phyloP scores from a whole-genome alignment of 2,888 invertebrate species.

The Mechanitis messenoides region DNA sequence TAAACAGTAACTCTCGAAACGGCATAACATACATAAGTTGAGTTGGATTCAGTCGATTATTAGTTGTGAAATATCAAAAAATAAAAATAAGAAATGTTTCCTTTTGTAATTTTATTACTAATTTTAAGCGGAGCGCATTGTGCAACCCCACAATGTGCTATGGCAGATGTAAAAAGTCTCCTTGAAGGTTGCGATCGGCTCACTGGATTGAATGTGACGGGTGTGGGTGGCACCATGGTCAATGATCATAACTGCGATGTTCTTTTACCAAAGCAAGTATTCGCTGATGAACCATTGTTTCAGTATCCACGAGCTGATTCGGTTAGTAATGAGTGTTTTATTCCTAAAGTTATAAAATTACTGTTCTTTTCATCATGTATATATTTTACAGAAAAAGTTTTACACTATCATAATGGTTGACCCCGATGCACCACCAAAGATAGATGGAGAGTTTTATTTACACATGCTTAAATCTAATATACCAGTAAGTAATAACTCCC shows the following conservation, averaged over 20 bases:
- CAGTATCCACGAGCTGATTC: slow-evolving; percentile 58
- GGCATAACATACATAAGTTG: not conserved
- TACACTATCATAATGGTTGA: slow-evolving; percentile 70
- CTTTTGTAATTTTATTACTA: slow-evolving; percentile 26
- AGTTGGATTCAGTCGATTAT: not conserved
- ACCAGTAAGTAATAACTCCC: slow-evolving; percentile 51
- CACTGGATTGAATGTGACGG: slow-evolving; percentile 60
- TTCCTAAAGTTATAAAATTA: not conserved
- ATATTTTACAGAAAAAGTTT: slow-evolving; percentile 62
- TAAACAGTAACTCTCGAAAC: slow-evolving; percentile 1
- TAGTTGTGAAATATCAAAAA: not conserved
- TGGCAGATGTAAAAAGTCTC: slow-evolving; percentile 56
- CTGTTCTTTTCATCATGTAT: not conserved
- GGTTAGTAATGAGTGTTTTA: slow-evolving; percentile 36
- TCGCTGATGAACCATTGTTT: slow-evolving; percentile 65
- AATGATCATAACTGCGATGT: slow-evolving; percentile 71
- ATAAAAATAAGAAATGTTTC: slow-evolving; percentile 5
- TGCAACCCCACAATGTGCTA: slow-evolving; percentile 42
- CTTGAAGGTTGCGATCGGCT: slow-evolving; percentile 62
- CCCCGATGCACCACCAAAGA: slow-evolving; percentile 66
- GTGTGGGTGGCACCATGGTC: slow-evolving; percentile 62
- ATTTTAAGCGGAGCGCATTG: slow-evolving; percentile 33
- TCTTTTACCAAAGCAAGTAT: slow-evolving; percentile 65
- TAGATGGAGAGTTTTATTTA: slow-evolving; percentile 65
- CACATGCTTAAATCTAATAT: slow-evolving; percentile 72